phyloP scores from a whole-genome alignment of 35 echinoderm and acorn worm genomes.

The Amphiura filiformis region DNA sequence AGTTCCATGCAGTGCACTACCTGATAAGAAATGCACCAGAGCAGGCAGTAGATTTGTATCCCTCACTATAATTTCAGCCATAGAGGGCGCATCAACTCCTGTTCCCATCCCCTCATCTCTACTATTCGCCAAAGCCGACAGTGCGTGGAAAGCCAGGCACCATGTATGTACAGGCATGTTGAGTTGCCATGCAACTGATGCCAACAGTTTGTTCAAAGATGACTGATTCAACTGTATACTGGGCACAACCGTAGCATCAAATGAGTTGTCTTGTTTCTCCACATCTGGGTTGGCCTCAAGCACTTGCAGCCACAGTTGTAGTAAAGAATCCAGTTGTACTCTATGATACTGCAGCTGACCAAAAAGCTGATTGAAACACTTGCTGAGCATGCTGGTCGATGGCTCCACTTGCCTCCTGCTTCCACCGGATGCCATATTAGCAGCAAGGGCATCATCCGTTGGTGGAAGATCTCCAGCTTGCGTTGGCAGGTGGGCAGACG shows the following conservation, averaged over 20 bases:
- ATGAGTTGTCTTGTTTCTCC: constrained; percentile 42
- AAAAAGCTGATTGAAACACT: constrained; percentile 89
- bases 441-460: constrained; percentile 9
- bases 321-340: constrained; percentile 52
- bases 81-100: constrained; percentile 26
- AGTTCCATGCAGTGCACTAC: constrained; percentile 53
- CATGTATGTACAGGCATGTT: constrained; percentile 75
- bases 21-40: constrained; percentile 83
- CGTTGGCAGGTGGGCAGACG: not conserved
- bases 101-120: constrained; percentile 22
- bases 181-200: constrained; percentile 50
- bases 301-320: constrained; percentile 64
- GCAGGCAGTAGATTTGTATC: constrained; percentile 67
- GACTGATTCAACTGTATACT: constrained; percentile 56
- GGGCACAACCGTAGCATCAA: constrained; percentile 64
- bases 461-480: constrained; percentile 23
- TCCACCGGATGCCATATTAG: constrained; percentile 30
- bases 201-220: constrained; percentile 63
- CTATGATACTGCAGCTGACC: constrained; percentile 36
- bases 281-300: constrained; percentile 39
- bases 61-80: constrained; percentile 63
- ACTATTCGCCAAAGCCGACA: constrained; percentile 68
- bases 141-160: constrained; percentile 78
- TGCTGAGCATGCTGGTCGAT: constrained; percentile 66
- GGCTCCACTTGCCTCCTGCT: constrained; percentile 14